Base-by-base conservation (phyloP, 2,888 invertebrate genomes). In the Rosalia funebris region DNA sequence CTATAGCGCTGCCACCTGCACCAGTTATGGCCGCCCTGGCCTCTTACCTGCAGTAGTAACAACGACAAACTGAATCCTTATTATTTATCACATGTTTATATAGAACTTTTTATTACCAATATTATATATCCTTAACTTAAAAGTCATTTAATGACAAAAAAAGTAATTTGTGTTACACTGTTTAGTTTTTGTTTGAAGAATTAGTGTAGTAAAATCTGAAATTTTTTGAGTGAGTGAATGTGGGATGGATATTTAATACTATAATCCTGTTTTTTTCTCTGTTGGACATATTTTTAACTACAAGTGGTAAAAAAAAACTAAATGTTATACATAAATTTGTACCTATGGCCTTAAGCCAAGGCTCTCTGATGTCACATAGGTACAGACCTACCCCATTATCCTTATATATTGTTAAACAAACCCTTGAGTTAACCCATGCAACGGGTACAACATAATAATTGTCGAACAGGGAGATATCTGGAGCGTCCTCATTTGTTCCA, bases 1-100 rank as follows among this genome's bases (percentile, higher is more conserved):
- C 95, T 79, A 89, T 94, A 83, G 90, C 89, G 81, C 85, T 93
- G 87, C 93, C 93, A 80, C 92, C 93, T 80, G 93, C 93, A 79
- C 87, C 88, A 76, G 84, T 89, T 79, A 89, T 89, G 88, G 88
- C 89, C 79, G 86, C 87, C 81, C 81, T 82, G 66, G 75, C 81
- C 73, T 78, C 82, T 73, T 82, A 79, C 77, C 83, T 84, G 75
- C 83, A 81, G 75, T 73, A 79, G 79, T 79, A 66, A 72, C 81
- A 80, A 78, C 80, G 78, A 80, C 73, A 76, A 71, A 74, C 74
- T 71, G 70, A 45, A 15, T 73, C 71, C 66, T 75, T 76, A 77
- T n/a, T n/a, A n/a, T 76, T 78, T 76, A 78, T 78, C 76, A 75
- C 73, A 78, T 75, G 77, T 80, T 80, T 79, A 78, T 79, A 79